These are phyloP conservation scores for Pseudorasbora parva DNA, from an alignment of 2,113 vertebrate genomes.

Conservation along the genomic window DNA sequence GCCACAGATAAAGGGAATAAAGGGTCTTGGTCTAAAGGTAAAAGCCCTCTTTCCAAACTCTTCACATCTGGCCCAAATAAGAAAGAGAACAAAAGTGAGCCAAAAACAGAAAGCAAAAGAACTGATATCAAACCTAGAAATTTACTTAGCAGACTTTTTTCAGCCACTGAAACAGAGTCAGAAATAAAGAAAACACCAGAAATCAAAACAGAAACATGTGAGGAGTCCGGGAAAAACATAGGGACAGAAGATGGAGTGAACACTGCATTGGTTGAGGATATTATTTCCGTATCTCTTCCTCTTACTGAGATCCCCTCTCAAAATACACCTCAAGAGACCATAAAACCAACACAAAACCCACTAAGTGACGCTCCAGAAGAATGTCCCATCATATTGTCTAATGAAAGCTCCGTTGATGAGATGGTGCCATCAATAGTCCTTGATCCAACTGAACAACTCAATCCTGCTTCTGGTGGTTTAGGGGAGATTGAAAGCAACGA, in stretches of 20 bases:
- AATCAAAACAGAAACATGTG: not conserved
- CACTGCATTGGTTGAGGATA: not conserved
- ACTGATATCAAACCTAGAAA: slow-evolving; percentile 68
- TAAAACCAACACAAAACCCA: not conserved
- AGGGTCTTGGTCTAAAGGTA: slow-evolving; percentile 72
- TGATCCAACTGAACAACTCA: not conserved
- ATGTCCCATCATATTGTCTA: not conserved
- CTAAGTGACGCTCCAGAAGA: not conserved
- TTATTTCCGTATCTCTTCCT: not conserved
- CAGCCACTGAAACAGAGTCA: slow-evolving; percentile 68
- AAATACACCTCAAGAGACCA: not conserved
- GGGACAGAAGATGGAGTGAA: not conserved
- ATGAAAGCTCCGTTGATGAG: not conserved
- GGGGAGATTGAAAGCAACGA: not conserved
- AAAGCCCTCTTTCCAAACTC: slow-evolving; percentile 73
- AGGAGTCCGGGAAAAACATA: not conserved
- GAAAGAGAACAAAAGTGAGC: slow-evolving; percentile 60
- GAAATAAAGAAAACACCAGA: slow-evolving; percentile 47
- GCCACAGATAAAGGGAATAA: slow-evolving; percentile 59
- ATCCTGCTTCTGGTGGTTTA: not conserved
- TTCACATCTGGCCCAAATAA: slow-evolving; percentile 73
- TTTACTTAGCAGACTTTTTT: slow-evolving; percentile 74
- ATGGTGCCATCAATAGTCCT: not conserved
- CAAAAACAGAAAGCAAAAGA: slow-evolving; percentile 66
- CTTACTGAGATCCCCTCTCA: not conserved